Base-by-base conservation (phyloP, 2,888 invertebrate genomes). In the Dorcus hopei region DNA sequence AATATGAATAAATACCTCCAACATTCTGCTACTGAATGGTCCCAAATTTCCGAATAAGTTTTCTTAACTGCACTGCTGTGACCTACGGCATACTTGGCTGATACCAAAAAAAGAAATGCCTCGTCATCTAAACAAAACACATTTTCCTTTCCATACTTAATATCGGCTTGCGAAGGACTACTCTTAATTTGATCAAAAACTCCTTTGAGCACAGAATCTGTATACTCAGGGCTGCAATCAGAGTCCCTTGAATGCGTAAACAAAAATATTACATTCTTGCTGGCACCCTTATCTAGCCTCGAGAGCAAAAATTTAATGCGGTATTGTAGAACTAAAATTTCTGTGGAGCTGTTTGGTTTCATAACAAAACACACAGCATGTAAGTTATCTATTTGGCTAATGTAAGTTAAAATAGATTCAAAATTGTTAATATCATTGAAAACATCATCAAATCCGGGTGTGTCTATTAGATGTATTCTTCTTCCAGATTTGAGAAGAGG, bases 121-220 rank as follows among this genome's bases (percentile, higher is more conserved):
- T 76, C 76, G 60, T 76, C 76, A 53, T 77, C 77, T 39, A 76
- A 70, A 58, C 74, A 75, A 59, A 76, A 77, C 3, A 70, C 67
- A 49, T 77, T 77, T 2, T 68, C 64, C 39, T 64, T 64, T 6
- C 65, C 62, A 26, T 68, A 61, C n/a, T 67, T 69, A 45, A 73
- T 70, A 8, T 65, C 60, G 1, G 69, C 70, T 49, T 67, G 47
- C 3, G 74, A 71, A 9, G 73, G 70, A 1, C 38, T 49, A 19
- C 61, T 38, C 40, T 56, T 52, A 6, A 74, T 68, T 4, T 70
- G 69, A 2, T 67, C 60, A 2, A 74, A 54, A 9, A 73, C 54
- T 39, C 64, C 64, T 56, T 65, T 63, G 26, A 75, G 61, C 38
- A 66, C 58, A 9, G 67, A 58, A 11, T 68, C 60, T 2, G 75